Evolutionary conservation across 2,888 invertebrate species (phyloP).

Genomic region (Monoplex corrugatus): DNA sequence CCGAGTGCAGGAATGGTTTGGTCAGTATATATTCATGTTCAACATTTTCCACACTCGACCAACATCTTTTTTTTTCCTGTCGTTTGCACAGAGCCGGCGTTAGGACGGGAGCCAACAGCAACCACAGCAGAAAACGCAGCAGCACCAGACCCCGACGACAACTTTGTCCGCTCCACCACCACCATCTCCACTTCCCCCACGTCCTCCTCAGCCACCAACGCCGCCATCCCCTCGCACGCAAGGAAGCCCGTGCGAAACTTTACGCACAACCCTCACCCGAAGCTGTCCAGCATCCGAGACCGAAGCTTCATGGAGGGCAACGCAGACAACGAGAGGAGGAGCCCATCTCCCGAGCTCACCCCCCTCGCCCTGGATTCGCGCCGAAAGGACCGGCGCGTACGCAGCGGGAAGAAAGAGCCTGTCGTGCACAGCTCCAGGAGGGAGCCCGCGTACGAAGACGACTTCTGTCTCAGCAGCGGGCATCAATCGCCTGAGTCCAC

Average conservation of each 20-base stretch:
- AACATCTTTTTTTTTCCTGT: no score
- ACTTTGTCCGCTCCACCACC: conserved; percentile 58
- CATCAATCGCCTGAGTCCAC: background rate
- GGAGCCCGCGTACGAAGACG: background rate
- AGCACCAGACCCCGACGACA: background rate
- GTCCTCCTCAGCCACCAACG: conserved; percentile 55
- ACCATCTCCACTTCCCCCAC: conserved; percentile 58
- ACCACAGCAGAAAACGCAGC: conserved; percentile 22
- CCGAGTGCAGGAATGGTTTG: no score
- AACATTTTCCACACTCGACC: no score
- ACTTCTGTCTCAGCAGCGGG: background rate
- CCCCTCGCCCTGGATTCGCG: background rate
- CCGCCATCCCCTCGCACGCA: conserved; percentile 9
- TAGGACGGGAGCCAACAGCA: background rate
- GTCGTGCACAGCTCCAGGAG: background rate
- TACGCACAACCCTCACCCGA: conserved; percentile 21
- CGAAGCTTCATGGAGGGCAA: background rate
- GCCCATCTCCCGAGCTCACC: background rate
- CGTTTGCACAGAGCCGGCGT: conserved; percentile 36
- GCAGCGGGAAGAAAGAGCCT: no score
- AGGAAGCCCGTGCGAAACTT: background rate
- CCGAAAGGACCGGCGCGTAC: background rate
- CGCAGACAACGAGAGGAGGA: background rate
- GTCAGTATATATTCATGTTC: no score
- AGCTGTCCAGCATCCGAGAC: conserved; percentile 15